Conservation (phyloP, 2,888 invertebrate species). For the Conistra vaccinii region DNA sequence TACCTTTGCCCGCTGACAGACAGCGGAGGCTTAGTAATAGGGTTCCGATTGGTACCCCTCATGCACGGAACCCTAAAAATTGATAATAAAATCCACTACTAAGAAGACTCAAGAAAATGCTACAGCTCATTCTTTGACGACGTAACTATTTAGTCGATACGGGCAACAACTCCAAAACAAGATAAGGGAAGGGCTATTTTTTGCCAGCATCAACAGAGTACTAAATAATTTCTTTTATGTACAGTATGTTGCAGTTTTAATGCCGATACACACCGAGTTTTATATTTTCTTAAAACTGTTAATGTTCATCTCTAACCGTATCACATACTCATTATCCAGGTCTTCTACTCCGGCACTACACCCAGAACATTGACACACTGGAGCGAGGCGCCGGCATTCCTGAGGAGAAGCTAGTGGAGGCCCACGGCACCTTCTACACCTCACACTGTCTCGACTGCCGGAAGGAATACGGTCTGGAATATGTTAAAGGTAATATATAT, state of each 20-base stretch:
- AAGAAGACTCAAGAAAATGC: background rate
- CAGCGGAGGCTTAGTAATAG: no score
- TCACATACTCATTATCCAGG: slow-evolving; percentile 74
- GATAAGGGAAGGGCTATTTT: background rate
- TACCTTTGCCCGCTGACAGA: no score
- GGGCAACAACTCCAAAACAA: background rate
- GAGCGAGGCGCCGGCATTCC: slow-evolving; percentile 96
- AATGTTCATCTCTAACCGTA: background rate
- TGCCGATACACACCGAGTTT: no score
- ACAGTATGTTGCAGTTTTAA: no score
- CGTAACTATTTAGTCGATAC: no score
- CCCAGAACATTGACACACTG: slow-evolving; percentile 98
- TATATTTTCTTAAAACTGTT: no score
- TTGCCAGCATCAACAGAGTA: background rate
- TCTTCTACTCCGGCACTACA: slow-evolving; percentile 93
- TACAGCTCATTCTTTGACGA: background rate
- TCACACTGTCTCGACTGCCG: slow-evolving; percentile 96
- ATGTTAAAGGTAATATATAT: slow-evolving; percentile 93
- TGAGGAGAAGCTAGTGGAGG: slow-evolving; percentile 96
- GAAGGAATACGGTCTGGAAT: slow-evolving; percentile 93
- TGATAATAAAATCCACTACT: background rate
- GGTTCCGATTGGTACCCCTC: no score
- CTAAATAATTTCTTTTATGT: no score
- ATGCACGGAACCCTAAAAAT: no score
- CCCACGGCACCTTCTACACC: slow-evolving; percentile 98